Percentiles rank a stretch among this genome's conserved stretches.
These are phyloP conservation scores for Petrolisthes manimaculis DNA, from an alignment of 2,888 invertebrate genomes.

Conservation along the genomic window DNA sequence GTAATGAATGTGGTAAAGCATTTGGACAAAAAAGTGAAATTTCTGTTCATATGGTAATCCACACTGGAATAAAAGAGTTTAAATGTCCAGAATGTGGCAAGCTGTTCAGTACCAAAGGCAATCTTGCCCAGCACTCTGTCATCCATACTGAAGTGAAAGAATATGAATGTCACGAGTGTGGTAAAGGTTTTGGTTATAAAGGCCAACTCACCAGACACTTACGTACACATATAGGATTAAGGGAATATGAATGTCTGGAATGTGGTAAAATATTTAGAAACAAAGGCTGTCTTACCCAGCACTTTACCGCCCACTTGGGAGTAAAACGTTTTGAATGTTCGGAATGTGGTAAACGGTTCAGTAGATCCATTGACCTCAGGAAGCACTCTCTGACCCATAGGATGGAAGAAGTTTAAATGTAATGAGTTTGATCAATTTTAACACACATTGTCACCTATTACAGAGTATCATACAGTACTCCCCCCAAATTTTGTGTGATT, in stretches of 20 bases:
- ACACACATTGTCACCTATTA: background rate
- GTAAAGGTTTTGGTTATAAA: background rate
- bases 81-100: background rate
- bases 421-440: too few species aligned
- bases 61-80: background rate
- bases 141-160: background rate
- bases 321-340: background rate
- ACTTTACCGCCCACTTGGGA: background rate
- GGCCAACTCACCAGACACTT: background rate
- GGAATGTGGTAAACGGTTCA: background rate
- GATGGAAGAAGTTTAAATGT: too few species aligned
- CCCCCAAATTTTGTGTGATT: too few species aligned
- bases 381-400: background rate
- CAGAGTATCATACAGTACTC: background rate
- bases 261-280: background rate
- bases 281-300: background rate
- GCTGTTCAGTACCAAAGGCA: background rate
- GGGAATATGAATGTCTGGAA: background rate
- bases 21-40: slow-evolving; percentile 15
- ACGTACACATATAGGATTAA: background rate
- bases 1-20: slow-evolving; percentile 16
- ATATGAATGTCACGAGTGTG: background rate
- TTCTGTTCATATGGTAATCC: background rate
- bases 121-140: background rate
- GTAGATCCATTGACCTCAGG: background rate